Base-by-base conservation (phyloP, 2,113 vertebrate species). In the Pao palembangensis region DNA sequence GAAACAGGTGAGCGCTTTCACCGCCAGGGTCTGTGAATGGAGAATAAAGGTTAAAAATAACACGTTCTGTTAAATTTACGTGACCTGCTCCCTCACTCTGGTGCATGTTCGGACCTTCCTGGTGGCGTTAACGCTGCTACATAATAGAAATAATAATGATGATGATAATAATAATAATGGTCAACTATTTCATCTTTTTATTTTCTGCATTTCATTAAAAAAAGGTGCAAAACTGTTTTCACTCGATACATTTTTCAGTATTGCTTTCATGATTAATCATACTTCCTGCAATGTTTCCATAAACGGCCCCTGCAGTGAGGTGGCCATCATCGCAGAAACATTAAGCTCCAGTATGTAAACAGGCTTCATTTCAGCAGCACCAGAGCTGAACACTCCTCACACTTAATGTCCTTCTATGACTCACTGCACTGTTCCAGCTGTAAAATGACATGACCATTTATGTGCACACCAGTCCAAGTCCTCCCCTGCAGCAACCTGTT, bases 391-490 rank as follows among this genome's bases (percentile, higher is more conserved):
- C 61, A 7, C 60, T 58, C 47, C 8, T 46, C 57, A 58, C 73
- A 43, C 28, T 72, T 61, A 64, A 71, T 61, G 58, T 49, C 67
- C 75, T 67, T 49, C 66, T 71, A 64, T 76, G 81, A 80, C 69
- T 78, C 74, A 67, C 59, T 58, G 60, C 59, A 17, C 67, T 56
- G 23, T 58, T 69, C 58, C 61, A 74, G 78, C 64, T 17, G n/a
- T 66, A 62, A 80, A 78, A 83, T 79, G 73, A 81, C 77, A 78
- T 79, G 77, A 81, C 81, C 83, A 76, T 85, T 68, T 85, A 76
- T 82, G 82, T 69, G 69, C 76, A 81, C 67, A 65, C 47, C 25
- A 79, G 71, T 75, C 71, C 67, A 69, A 78, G 65, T 49, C 0
- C 34, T 53, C 42, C 58, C 53, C 68, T 61, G 72, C 41, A 34